Conservation (phyloP, 1,140 invertebrate species). For the Drosophila nasuta region DNA sequence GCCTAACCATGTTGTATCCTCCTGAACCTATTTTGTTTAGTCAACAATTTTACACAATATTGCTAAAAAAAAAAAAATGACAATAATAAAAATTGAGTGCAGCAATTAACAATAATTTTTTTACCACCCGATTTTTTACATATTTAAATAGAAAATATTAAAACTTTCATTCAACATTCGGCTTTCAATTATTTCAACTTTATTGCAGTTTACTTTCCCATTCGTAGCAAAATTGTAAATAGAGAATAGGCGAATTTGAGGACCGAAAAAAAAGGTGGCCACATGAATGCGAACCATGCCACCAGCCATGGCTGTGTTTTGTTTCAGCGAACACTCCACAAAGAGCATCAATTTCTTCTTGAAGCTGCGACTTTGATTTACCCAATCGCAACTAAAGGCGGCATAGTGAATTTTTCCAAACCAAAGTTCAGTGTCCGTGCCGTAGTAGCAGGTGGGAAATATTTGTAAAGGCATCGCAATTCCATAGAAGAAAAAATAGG, state of each 20-base stretch:
- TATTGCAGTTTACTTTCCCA: constrained; percentile 18
- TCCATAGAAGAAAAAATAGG: constrained; percentile 62
- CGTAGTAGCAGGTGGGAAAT: constrained; percentile 59
- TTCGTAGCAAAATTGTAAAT: constrained; percentile 52
- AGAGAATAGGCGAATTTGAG: constrained; percentile 60
- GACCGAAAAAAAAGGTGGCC: constrained; percentile 53
- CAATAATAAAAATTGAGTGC: no score
- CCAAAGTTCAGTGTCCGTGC: constrained; percentile 48
- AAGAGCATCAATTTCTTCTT: constrained; percentile 60
- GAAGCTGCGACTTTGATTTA: constrained; percentile 37
- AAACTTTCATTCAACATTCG: no score
- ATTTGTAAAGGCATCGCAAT: constrained; percentile 63
- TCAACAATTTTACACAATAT: no score
- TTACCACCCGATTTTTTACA: no score
- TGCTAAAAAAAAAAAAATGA: no score
- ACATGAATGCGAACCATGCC: constrained; percentile 63
- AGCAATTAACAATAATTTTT: no score
- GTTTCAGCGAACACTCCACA: constrained; percentile 47
- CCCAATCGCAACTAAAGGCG: constrained; percentile 60
- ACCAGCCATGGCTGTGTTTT: constrained; percentile 36
- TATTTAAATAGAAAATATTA: no score
- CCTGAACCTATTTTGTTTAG: no score
- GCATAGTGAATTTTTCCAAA: constrained; percentile 55
- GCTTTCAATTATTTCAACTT: not conserved
- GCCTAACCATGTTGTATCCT: no score